Evolutionary conservation across 1,140 invertebrate species (phyloP).

Genomic region (Drosophila takahashii): DNA sequence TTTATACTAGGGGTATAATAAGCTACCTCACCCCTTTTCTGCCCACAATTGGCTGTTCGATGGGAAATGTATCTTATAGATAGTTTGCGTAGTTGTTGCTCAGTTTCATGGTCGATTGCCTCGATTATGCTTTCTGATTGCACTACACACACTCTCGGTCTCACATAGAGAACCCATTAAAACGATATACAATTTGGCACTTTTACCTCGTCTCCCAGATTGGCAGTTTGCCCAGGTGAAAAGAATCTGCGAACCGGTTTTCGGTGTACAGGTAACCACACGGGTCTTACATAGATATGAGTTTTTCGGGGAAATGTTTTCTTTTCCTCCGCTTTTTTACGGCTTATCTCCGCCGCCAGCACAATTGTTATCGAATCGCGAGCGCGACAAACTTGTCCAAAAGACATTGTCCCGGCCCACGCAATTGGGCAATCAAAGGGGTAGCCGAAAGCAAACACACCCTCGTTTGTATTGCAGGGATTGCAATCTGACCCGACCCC

Average conservation of each 20-base stretch:
- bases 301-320: conserved; percentile 29
- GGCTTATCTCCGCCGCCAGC: conserved; percentile 60
- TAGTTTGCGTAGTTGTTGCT: conserved; percentile 45
- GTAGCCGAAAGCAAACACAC: conserved; percentile 11
- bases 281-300: conserved; percentile 39
- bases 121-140: conserved; percentile 71
- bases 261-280: conserved; percentile 11
- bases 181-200: conserved; percentile 64
- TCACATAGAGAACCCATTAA: conserved; percentile 44
- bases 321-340: conserved; percentile 62
- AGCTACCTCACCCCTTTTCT: not conserved
- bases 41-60: not conserved
- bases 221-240: conserved; percentile 34
- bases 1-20: conserved; percentile 38
- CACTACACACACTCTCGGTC: conserved; percentile 17
- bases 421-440: conserved; percentile 56
- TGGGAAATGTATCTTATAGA: conserved; percentile 63
- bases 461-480: conserved; percentile 29
- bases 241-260: conserved; percentile 62
- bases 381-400: conserved; percentile 41
- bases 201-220: conserved; percentile 53
- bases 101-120: conserved; percentile 68
- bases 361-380: conserved; percentile 59
- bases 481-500: conserved; percentile 41
- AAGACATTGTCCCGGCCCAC: conserved; percentile 47